These are phyloP conservation scores for Struthidea cinerea DNA, from an alignment of 2,113 vertebrate species.

Conservation along the genomic window DNA sequence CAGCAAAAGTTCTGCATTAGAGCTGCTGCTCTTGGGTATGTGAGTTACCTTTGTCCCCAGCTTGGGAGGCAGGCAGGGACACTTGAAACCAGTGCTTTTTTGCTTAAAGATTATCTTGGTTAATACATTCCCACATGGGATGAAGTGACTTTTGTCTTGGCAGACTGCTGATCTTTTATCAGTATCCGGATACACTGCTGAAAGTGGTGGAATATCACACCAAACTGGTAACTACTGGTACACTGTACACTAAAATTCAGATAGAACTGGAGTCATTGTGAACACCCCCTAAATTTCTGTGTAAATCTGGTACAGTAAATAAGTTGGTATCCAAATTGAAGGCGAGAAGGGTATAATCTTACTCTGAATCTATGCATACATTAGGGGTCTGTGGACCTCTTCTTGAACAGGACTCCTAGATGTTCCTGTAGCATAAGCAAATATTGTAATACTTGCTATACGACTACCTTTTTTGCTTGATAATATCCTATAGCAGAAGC, in stretches of 20 bases:
- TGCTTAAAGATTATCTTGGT: not conserved
- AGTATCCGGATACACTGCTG: not conserved
- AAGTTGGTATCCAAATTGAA: not conserved
- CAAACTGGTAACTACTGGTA: not conserved
- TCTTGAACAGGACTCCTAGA: not conserved
- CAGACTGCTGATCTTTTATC: not conserved
- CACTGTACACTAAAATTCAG: not conserved
- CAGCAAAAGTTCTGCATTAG: not conserved
- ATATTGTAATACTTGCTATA: not conserved
- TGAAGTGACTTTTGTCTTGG: not conserved
- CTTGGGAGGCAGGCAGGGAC: not conserved
- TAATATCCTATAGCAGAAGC: not conserved
- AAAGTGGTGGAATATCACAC: not conserved
- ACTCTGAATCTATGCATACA: not conserved
- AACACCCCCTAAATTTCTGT: not conserved
- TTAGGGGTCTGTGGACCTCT: not conserved
- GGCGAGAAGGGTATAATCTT: not conserved
- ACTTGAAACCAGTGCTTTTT: not conserved
- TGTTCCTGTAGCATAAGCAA: not conserved
- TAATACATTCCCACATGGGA: not conserved
- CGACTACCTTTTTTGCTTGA: not conserved
- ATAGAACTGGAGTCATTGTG: not conserved
- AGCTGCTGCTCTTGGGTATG: accelerated
- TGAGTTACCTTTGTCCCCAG: not conserved
- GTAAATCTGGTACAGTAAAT: not conserved